phyloP scores from a whole-genome alignment of 1,140 invertebrate species.

The Phenacoccus solenopsis region DNA sequence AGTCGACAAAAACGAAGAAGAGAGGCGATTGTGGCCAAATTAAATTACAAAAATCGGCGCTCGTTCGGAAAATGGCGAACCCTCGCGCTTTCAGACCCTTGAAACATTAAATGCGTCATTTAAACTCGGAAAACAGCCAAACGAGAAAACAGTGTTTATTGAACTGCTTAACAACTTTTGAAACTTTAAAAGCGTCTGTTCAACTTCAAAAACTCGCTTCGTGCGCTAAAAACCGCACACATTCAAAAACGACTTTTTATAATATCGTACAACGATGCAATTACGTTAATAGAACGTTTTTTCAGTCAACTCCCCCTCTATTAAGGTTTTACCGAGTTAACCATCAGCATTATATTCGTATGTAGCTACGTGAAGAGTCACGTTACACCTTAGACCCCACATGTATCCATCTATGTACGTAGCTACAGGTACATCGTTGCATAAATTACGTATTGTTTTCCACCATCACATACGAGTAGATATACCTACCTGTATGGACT shows the following conservation, averaged over 20 bases:
- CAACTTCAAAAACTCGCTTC: not conserved
- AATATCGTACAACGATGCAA: constrained; percentile 14
- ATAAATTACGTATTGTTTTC: too few species aligned
- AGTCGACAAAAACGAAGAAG: constrained; percentile 1
- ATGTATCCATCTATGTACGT: too few species aligned
- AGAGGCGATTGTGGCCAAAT: not conserved
- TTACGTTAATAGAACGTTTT: constrained; percentile 17
- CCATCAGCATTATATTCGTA: too few species aligned
- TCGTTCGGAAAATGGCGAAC: constrained; percentile 6
- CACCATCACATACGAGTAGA: too few species aligned
- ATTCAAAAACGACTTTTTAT: constrained; percentile 12
- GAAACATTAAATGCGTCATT: constrained; percentile 17
- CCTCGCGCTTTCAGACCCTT: not conserved
- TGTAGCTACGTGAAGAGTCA: too few species aligned
- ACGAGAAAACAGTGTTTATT: constrained; percentile 16
- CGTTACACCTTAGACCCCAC: too few species aligned
- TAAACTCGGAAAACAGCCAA: constrained; percentile 10
- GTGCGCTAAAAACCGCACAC: not conserved
- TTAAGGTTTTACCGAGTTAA: too few species aligned
- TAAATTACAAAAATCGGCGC: constrained; percentile 8
- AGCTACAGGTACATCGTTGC: too few species aligned
- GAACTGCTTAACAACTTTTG: constrained; percentile 17
- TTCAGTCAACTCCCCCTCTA: not conserved
- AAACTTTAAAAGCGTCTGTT: constrained; percentile 14
- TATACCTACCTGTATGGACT: too few species aligned